Percentiles rank a stretch among this genome's conserved stretches.
These are phyloP conservation scores for Drosophila malerkotliana DNA, from an alignment of 1,140 invertebrate species.

Conservation along the genomic window DNA sequence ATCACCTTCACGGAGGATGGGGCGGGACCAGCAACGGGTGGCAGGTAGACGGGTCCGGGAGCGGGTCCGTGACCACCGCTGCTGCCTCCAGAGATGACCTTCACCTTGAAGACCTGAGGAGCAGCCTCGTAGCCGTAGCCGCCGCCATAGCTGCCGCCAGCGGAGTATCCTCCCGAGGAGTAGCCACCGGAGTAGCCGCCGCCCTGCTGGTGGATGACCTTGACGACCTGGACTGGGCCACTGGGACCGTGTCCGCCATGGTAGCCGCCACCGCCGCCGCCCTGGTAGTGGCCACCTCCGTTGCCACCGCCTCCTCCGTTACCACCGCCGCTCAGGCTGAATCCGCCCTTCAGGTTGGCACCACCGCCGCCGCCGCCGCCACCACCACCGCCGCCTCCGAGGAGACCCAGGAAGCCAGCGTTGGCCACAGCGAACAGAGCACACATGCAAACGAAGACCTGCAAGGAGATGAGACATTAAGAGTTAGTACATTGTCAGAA, in stretches of 20 bases:
- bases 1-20: constrained; percentile 62
- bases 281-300: constrained; percentile 27
- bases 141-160: constrained; percentile 34
- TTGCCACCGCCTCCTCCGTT: constrained; percentile 40
- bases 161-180: constrained; percentile 22
- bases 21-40: constrained; percentile 28
- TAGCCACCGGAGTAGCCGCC: constrained; percentile 36
- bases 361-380: constrained; percentile 34
- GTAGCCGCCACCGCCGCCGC: constrained; percentile 25
- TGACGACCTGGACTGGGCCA: constrained; percentile 44
- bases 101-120: constrained; percentile 70
- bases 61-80: constrained; percentile 16
- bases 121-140: constrained; percentile 56
- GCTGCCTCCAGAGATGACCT: constrained; percentile 61
- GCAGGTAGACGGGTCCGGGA: constrained; percentile 37
- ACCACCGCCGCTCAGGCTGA: constrained; percentile 43
- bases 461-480: background rate
- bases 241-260: constrained; percentile 21
- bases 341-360: constrained; percentile 39
- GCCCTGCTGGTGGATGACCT: constrained; percentile 54
- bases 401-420: constrained; percentile 69
- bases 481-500: background rate
- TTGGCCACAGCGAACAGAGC: constrained; percentile 75
- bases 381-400: constrained; percentile 59
- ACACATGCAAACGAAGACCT: constrained; percentile 76